A percentile compares a stretch with the other conserved stretches of the same genome.
Conservation (phyloP, 2,888 invertebrate genomes). For the Tachina fera region DNA sequence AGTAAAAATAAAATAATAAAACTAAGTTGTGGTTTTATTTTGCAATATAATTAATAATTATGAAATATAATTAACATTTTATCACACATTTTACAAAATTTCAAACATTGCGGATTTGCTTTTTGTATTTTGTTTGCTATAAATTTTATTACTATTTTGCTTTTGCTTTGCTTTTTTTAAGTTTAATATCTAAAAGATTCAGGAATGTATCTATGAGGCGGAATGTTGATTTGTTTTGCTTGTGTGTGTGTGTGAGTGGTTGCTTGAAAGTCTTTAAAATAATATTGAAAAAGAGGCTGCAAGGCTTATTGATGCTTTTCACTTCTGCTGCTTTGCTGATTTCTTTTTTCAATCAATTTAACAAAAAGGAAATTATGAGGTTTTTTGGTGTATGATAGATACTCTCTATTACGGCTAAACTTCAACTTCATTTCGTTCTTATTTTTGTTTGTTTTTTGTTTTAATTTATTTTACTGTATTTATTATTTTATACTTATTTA, state of each 20-base stretch:
- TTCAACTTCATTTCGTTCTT: constrained; percentile 35
- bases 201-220: constrained; percentile 60
- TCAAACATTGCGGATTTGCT: constrained; percentile 61
- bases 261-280: neutral
- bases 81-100: constrained; percentile 72
- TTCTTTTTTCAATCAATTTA: constrained; percentile 27
- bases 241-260: constrained; percentile 39
- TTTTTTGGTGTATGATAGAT: constrained; percentile 69
- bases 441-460: constrained; percentile 21
- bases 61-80: constrained; percentile 72
- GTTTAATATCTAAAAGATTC: constrained; percentile 51
- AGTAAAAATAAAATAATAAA: constrained; percentile 44
- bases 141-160: constrained; percentile 13
- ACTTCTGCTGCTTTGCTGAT: constrained; percentile 44
- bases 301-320: constrained; percentile 58
- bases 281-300: constrained; percentile 23
- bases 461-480: constrained; percentile 58
- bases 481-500: constrained; percentile 60
- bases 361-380: constrained; percentile 65
- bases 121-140: constrained; percentile 20
- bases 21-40: constrained; percentile 54
- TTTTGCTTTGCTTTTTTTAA: constrained; percentile 7
- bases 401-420: constrained; percentile 60
- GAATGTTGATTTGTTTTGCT: constrained; percentile 43
- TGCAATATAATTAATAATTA: constrained; percentile 64